These are phyloP conservation scores for Grapholita molesta DNA, from an alignment of 1,140 invertebrate genomes.

Conservation along the genomic window DNA sequence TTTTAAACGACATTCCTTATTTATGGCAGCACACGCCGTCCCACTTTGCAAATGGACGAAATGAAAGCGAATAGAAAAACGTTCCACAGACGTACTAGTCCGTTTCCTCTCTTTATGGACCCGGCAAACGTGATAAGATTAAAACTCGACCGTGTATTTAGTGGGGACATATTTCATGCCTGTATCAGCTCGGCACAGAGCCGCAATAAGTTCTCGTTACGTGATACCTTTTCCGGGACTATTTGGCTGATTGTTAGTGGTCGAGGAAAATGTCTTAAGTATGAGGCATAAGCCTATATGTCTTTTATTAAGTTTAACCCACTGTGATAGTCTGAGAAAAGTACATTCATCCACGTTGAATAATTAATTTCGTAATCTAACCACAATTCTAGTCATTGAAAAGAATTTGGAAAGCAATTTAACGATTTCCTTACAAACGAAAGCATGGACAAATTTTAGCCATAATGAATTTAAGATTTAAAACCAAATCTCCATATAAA, in stretches of 20 bases:
- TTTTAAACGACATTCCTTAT: constrained; percentile 9
- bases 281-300: not conserved
- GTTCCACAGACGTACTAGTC: not conserved
- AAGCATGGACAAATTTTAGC: no score
- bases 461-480: no score
- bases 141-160: not conserved
- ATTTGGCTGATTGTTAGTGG: not conserved
- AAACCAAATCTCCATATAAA: no score
- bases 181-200: not conserved
- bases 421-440: no score
- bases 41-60: constrained; percentile 17
- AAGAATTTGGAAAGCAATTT: no score
- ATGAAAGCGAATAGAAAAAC: constrained; percentile 12
- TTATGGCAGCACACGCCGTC: not conserved
- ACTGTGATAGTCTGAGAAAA: no score
- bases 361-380: no score
- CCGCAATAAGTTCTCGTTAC: constrained; percentile 1
- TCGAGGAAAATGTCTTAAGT: not conserved
- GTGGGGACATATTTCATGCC: not conserved
- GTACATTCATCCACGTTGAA: no score
- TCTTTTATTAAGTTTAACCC: not conserved
- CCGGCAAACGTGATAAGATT: not conserved
- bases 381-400: no score
- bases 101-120: not conserved
- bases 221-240: not conserved